Percentiles rank a stretch among this genome's conserved stretches.
Evolutionary conservation across 2,797 vertebrate genomes (phyloP).

Genomic region (Cheirogaleus major): DNA sequence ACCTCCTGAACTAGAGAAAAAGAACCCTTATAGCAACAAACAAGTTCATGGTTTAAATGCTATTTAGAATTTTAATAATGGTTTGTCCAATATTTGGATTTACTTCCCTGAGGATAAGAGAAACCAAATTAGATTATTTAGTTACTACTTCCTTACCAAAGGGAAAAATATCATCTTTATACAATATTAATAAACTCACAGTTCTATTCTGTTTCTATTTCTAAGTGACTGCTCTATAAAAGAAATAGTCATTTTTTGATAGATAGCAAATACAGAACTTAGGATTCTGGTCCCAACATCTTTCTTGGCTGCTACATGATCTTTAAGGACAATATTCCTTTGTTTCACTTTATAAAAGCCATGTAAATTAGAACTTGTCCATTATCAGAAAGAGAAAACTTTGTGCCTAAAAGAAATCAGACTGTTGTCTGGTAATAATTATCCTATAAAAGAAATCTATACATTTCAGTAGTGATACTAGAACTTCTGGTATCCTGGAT

Average conservation of each 20-base stretch:
- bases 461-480: not conserved
- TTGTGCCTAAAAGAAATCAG: conserved; percentile 31
- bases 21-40: conserved; percentile 23
- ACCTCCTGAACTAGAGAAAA: conserved; percentile 57
- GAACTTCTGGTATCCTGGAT: not conserved
- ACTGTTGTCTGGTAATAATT: not conserved
- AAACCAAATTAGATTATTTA: conserved; percentile 65
- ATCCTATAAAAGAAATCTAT: not conserved
- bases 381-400: conserved; percentile 18
- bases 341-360: conserved; percentile 28
- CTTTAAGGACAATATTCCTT: conserved; percentile 22
- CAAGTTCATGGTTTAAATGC: conserved; percentile 24
- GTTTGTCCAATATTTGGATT: conserved; percentile 47
- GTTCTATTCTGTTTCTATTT: conserved; percentile 32
- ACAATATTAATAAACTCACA: conserved; percentile 15
- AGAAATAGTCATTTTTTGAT: not conserved
- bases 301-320: not conserved
- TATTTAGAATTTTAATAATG: conserved; percentile 62
- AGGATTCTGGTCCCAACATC: not conserved
- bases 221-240: not conserved
- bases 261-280: not conserved
- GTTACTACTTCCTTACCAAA: conserved; percentile 25
- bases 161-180: conserved; percentile 23
- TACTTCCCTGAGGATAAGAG: conserved; percentile 39
- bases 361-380: conserved; percentile 12